Conservation (phyloP, 2,797 vertebrate species). For the Hapalemur alaotrensis region DNA sequence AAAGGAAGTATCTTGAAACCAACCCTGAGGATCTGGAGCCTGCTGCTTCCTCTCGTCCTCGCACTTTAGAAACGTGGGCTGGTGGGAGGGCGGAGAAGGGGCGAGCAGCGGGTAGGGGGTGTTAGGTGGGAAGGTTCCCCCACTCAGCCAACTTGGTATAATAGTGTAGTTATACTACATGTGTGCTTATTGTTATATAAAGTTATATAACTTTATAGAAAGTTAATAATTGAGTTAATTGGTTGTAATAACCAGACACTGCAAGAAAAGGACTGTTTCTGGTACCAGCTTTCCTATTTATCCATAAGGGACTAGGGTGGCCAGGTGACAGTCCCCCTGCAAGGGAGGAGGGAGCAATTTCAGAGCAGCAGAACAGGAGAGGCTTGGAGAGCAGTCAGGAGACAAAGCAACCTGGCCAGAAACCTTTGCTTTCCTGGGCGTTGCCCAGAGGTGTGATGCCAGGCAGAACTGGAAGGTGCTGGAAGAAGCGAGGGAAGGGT, state of each 20-base stretch:
- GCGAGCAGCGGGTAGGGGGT: fast-evolving
- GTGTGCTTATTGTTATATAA: background rate
- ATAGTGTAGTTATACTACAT: background rate
- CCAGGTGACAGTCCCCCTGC: background rate
- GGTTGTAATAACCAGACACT: background rate
- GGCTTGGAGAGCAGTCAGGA: background rate
- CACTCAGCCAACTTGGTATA: background rate
- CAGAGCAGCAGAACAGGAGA: background rate
- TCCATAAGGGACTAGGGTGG: background rate
- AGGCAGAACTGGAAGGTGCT: background rate
- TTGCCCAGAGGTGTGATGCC: background rate
- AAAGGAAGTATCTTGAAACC: background rate
- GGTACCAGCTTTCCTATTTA: background rate
- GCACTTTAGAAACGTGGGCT: background rate
- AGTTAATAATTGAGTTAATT: background rate
- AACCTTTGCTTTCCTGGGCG: background rate
- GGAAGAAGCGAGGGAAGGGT: background rate
- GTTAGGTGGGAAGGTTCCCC: background rate
- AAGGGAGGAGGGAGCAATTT: background rate
- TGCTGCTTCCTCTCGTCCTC: background rate
- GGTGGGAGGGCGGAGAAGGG: background rate
- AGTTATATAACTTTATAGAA: background rate
- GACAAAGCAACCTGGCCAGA: background rate
- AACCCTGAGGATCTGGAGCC: background rate
- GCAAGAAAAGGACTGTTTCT: background rate